These are phyloP conservation scores for Sphaerodactylus townsendi DNA, from an alignment of 2,113 vertebrate genomes.

Conservation along the genomic window DNA sequence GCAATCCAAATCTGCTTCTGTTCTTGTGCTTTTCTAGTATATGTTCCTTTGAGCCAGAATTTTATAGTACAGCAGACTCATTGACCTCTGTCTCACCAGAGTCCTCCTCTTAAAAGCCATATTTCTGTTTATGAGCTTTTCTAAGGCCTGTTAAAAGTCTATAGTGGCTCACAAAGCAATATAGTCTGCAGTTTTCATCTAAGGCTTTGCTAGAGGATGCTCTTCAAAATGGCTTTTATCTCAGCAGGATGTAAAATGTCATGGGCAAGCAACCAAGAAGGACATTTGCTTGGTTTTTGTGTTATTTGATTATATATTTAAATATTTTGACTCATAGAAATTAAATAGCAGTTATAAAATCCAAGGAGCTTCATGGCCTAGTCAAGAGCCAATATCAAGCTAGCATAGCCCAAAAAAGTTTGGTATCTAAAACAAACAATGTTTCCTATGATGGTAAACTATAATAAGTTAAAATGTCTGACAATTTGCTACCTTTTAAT, in stretches of 20 bases:
- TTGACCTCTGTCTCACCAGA: conserved; percentile 23
- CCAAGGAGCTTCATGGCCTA: background rate
- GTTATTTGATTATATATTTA: background rate
- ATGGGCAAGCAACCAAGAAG: background rate
- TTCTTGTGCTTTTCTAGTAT: background rate
- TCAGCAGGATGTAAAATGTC: background rate
- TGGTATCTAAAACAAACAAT: background rate
- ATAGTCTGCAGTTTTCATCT: conserved; percentile 15
- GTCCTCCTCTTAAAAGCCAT: conserved; percentile 19
- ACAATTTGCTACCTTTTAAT: background rate
- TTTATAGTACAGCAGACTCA: background rate
- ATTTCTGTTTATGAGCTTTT: conserved; percentile 17
- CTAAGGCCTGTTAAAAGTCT: conserved; percentile 10
- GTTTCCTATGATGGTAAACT: too few relatives aligned
- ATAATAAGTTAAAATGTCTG: background rate
- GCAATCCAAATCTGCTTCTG: background rate
- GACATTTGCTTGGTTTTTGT: background rate
- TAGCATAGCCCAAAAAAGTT: background rate
- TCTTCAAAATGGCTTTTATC: conserved; percentile 18
- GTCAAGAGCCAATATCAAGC: background rate
- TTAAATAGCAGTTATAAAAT: background rate
- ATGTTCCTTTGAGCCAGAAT: background rate
- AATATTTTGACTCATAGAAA: background rate
- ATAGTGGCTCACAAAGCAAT: conserved; percentile 14
- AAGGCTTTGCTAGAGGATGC: background rate